Percentiles rank a stretch among this genome's conserved stretches.
phyloP scores from a whole-genome alignment of 1,140 invertebrate genomes.

The Steinernema khuongi region DNA sequence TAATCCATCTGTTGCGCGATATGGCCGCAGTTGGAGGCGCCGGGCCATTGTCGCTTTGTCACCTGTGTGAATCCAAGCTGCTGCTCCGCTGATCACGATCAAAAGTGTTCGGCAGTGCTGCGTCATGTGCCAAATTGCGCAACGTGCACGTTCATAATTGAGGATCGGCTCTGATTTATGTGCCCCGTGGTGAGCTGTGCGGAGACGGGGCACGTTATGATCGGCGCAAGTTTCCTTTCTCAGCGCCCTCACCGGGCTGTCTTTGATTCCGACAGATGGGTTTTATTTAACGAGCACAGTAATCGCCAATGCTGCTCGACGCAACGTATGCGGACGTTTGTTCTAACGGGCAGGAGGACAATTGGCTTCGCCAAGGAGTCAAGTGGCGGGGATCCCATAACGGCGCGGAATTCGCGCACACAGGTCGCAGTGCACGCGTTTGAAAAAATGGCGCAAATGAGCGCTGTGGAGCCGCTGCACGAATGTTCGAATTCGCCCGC shows the following conservation, averaged over 20 bases:
- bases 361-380: background rate
- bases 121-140: background rate
- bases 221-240: background rate
- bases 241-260: background rate
- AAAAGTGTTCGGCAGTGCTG: background rate
- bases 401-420: slow-evolving; percentile 3
- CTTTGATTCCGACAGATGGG: background rate
- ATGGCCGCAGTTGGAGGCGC: background rate
- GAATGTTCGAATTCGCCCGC: slow-evolving; percentile 8
- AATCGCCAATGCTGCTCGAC: background rate
- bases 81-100: background rate
- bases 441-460: slow-evolving; percentile 11
- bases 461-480: background rate
- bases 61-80: background rate
- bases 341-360: slow-evolving; percentile 11
- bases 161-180: slow-evolving; percentile 2
- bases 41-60: background rate
- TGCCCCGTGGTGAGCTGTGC: background rate
- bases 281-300: slow-evolving; percentile 11
- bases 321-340: background rate
- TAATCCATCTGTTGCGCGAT: background rate
- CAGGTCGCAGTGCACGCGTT: background rate
- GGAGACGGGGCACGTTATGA: background rate
- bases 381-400: slow-evolving; percentile 7
- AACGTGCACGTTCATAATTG: background rate